Evolutionary conservation across 2,113 vertebrate genomes (phyloP).

Genomic region (Bucco capensis): DNA sequence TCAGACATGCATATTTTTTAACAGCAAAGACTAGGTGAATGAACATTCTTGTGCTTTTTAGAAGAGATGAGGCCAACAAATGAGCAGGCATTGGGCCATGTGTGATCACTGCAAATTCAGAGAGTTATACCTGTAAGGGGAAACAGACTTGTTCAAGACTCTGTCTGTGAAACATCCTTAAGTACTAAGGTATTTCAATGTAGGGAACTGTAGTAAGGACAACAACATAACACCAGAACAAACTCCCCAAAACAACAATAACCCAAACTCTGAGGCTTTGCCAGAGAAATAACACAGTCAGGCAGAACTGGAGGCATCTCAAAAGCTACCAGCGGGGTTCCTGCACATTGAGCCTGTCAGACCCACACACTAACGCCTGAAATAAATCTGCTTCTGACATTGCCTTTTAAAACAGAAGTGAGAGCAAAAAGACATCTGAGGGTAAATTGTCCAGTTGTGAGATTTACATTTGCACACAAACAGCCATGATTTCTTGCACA

Average conservation of each 20-base stretch:
- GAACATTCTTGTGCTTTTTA: neutral
- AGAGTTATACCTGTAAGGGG: neutral
- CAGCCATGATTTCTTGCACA: neutral
- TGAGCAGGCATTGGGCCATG: neutral
- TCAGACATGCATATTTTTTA: neutral
- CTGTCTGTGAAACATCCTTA: neutral
- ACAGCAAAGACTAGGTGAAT: neutral
- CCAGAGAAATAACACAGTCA: neutral
- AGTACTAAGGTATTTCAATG: neutral
- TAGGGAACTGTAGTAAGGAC: neutral
- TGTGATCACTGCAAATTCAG: neutral
- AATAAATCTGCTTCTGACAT: neutral
- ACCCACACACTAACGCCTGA: neutral
- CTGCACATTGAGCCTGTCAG: neutral
- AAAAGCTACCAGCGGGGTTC: neutral
- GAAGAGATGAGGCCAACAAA: neutral
- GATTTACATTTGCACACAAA: neutral
- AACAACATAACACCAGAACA: neutral
- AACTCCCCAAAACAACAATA: neutral
- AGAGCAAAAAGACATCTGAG: neutral
- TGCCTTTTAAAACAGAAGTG: neutral
- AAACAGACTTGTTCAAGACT: neutral
- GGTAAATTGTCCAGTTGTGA: neutral
- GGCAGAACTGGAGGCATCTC: neutral
- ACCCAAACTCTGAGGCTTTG: neutral